Conservation (phyloP, 2,113 vertebrate species). For the Nasalis larvatus region DNA sequence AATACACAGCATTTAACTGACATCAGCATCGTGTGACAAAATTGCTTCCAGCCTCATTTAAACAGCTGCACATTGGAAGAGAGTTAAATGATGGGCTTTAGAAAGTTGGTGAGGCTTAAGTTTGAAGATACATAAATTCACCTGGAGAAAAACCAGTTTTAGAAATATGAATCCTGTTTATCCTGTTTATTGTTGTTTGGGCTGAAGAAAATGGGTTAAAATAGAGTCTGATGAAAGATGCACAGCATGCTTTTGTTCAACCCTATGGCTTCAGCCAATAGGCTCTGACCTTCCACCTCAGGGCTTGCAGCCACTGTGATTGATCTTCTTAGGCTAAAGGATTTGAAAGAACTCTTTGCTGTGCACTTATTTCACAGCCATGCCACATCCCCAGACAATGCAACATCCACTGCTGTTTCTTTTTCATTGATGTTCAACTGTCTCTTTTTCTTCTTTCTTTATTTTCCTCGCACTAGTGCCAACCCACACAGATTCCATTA, state of each 20-base stretch:
- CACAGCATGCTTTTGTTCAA: neutral
- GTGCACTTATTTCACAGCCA: slow-evolving; percentile 47
- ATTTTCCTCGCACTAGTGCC: neutral
- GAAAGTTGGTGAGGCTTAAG: slow-evolving; percentile 73
- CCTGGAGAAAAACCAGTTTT: slow-evolving; percentile 57
- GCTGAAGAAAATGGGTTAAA: neutral
- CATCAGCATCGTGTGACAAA: slow-evolving; percentile 62
- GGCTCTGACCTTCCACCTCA: neutral
- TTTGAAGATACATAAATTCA: slow-evolving; percentile 72
- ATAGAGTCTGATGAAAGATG: neutral
- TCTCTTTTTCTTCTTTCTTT: neutral
- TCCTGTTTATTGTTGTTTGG: neutral
- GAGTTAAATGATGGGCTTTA: slow-evolving; percentile 71
- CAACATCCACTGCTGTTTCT: slow-evolving; percentile 42
- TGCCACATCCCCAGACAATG: neutral
- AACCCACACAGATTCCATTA: slow-evolving; percentile 38
- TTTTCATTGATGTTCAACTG: slow-evolving; percentile 29
- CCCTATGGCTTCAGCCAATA: slow-evolving; percentile 26
- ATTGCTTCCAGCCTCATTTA: slow-evolving; percentile 77
- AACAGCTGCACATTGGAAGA: slow-evolving; percentile 70
- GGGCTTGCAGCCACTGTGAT: slow-evolving; percentile 41
- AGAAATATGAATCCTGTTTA: slow-evolving; percentile 57
- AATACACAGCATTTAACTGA: slow-evolving; percentile 74
- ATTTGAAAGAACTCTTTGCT: slow-evolving; percentile 29
- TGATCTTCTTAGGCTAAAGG: slow-evolving; percentile 28